Base-by-base conservation (phyloP, 1,140 invertebrate species). In the Calosoma granatense region DNA sequence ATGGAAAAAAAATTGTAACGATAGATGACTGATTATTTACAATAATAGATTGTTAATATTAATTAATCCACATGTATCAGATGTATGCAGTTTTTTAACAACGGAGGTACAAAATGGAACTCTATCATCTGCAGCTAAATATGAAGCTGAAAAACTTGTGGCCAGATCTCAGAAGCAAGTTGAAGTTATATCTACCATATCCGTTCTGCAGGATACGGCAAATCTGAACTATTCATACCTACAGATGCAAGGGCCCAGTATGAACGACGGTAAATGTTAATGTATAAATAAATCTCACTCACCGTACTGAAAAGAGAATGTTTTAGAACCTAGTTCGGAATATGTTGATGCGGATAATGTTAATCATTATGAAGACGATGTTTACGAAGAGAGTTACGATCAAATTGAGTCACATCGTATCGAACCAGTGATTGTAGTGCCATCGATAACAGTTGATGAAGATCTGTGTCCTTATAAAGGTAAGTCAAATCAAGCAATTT, bases 81-180 rank as follows among this genome's bases (percentile, higher is more conserved):
- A 64, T 60, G 62, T 64, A 22, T 64, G 63, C 26, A 47, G 56
- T 52, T 64, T 64, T 60, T 26, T 64, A 30, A 55, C 43, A 2
- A 51, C 58, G 17, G 51, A 56, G 22, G 36, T 23, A 22, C 60
- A 62, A 43, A 57, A 60, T 17, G 59, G 55, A 11, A 21, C 51
- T n/a, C 52, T 64, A 26, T 60, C 61, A 22, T 51, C 55, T 4
- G 26, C 51, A 41, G 59, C 59, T 15, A 53, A 58, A 51, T 56
- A 52, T 51, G n/a, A 56, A 41, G 63, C 61, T 15, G 56, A 64
- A 22, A 26, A 57, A 21, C 41, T 64, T 12, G 62, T 64, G 11
- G 57, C 26, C 3, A 54, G 63, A 53, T 64, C 63, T 2, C 62
- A 62, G 60, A 21, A 41, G 17, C 63, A 64, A 56, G 22, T 64